Evolutionary conservation across 2,113 vertebrate species (phyloP).

Genomic region (Zapus hudsonius): DNA sequence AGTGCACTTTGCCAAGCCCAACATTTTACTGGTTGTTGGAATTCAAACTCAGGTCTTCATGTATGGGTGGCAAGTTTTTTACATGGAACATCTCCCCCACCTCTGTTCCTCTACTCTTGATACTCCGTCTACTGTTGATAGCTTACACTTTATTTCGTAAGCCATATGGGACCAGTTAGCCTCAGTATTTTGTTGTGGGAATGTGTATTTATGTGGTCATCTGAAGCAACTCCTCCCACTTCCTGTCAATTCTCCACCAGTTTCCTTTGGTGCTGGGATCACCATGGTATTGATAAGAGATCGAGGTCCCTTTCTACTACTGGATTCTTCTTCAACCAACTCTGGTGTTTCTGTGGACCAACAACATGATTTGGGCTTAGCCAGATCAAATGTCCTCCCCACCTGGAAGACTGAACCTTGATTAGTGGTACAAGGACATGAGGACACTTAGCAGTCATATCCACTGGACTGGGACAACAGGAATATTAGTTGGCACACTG

Average conservation of each 20-base stretch:
- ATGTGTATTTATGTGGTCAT: slow-evolving; percentile 14
- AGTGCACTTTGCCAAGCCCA: no score
- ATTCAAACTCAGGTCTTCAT: no score
- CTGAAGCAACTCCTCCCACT: not conserved
- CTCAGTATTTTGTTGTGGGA: not conserved
- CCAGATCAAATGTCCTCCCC: not conserved
- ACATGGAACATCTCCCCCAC: no score
- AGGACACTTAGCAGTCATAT: not conserved
- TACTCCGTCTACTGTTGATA: not conserved
- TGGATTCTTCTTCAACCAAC: not conserved
- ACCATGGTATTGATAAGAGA: not conserved
- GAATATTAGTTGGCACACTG: not conserved
- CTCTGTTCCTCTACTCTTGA: not conserved
- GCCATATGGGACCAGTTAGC: not conserved
- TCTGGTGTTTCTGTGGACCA: not conserved
- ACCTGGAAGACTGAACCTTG: slow-evolving; percentile 23
- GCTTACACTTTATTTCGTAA: slow-evolving; percentile 12
- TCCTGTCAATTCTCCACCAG: not conserved
- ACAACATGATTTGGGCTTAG: not conserved
- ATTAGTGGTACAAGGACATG: not conserved
- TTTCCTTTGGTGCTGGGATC: not conserved
- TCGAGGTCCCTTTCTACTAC: not conserved
- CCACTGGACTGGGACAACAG: no score
- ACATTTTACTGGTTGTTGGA: no score
- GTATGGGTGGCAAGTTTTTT: no score